Base-by-base conservation (phyloP, 2,797 vertebrate species). In the Halcyon chelicuti region DNA sequence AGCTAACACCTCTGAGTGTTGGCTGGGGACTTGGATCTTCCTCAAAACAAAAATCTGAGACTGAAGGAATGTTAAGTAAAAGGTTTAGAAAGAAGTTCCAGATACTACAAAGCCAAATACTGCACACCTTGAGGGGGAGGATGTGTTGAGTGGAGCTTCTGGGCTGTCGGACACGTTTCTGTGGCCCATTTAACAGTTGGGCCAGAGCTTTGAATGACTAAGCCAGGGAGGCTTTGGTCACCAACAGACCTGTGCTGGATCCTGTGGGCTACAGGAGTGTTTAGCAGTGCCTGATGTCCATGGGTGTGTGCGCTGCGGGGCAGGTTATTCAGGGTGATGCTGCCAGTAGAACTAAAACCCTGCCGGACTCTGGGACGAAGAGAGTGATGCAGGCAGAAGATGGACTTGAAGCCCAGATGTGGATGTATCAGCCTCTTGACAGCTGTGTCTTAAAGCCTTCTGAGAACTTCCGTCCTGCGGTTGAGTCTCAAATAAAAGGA, bases 191-290 rank as follows among this genome's bases (percentile, higher is more conserved):
- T 88, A n/a, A 14, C 0, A 5, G 31, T 2, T 85, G 71, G 52
- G 61, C 60, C 54, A n/a, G 62, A 67, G n/a, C 51, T 61, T 31
- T 44, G 46, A 42, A 10, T 47, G 63, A 7, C 29, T 4, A 6
- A 80, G 16, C 37, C 19, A 16, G 66, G 4, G 16, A 47, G 46
- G 26, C 33, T 74, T 82, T 68, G 42, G 40, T 26, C 62, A 15
- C 18, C 1, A 3, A 1, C 10, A 25, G 49, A n/a, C 14, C 9
- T 0, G 0, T 71, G 49, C 22, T 5, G 3, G n/a, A 29, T 60
- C 22, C 57, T n/a, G 5, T 12, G 54, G 73, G 33, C 71, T n/a
- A 1, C 29, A 15, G 33, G 33, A 16, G 4, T 22, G 25, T 35
- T 54, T 15, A 12, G 12, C 14, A n/a, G 51, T 33, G 42, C 47